Percentiles rank a stretch among this genome's conserved stretches.
Evolutionary conservation across 1,140 invertebrate species (phyloP).

Genomic region (Drosophila virilis): DNA sequence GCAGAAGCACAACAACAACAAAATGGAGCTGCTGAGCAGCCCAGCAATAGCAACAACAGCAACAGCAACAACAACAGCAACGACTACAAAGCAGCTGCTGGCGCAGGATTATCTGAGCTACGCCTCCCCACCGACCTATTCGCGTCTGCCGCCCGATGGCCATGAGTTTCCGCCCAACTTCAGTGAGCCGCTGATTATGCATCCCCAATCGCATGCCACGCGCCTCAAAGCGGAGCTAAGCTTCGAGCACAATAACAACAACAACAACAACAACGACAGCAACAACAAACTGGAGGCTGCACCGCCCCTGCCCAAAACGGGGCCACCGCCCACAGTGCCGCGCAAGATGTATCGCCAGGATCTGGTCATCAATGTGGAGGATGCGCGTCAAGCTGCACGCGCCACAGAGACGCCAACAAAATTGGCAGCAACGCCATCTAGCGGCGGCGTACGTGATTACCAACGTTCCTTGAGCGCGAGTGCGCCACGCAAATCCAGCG

Average conservation of each 20-base stretch:
- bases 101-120: conserved; percentile 80
- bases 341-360: conserved; percentile 81
- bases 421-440: conserved; percentile 21
- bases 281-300: conserved; percentile 48
- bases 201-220: conserved; percentile 43
- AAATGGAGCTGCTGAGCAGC: conserved; percentile 80
- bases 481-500: conserved; percentile 65
- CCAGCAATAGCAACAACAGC: conserved; percentile 39
- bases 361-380: conserved; percentile 78
- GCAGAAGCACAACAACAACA: conserved; percentile 48
- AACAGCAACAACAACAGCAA: conserved; percentile 35
- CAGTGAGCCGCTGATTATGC: conserved; percentile 86
- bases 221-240: conserved; percentile 40
- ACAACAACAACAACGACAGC: conserved; percentile 47
- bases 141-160: conserved; percentile 93
- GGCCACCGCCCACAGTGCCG: conserved; percentile 74
- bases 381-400: conserved; percentile 39
- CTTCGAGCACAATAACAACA: conserved; percentile 46
- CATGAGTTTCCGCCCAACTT: conserved; percentile 93
- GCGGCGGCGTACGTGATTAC: conserved; percentile 53
- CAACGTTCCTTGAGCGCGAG: conserved; percentile 74
- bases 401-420: neutral
- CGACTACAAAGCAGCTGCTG: conserved; percentile 70
- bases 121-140: conserved; percentile 85
- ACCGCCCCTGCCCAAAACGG: conserved; percentile 80